A percentile compares a stretch with the other conserved stretches of the same genome.
phyloP scores from a whole-genome alignment of 37 sponge, comb jelly and placozoan genomes.

The Theonella swinhoei region DNA sequence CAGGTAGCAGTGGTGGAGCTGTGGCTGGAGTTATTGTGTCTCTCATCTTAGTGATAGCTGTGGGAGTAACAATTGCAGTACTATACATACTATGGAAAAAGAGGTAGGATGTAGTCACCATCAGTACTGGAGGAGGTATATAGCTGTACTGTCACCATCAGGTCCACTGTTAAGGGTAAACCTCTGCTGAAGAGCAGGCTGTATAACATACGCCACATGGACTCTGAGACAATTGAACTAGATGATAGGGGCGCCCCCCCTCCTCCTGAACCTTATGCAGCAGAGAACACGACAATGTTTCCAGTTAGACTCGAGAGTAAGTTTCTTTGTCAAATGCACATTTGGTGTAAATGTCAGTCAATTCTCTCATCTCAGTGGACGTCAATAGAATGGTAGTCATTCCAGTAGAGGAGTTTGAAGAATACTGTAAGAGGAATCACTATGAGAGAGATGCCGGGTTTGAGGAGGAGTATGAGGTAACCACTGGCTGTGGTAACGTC shows the following conservation, averaged over 20 bases:
- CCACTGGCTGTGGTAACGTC: background rate
- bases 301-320: background rate
- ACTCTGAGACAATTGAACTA: background rate
- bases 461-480: conserved; percentile 54
- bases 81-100: background rate
- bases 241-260: background rate
- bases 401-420: conserved; percentile 13
- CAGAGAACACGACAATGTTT: background rate
- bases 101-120: background rate
- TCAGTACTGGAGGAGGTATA: background rate
- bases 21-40: background rate
- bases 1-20: background rate
- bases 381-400: background rate
- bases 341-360: background rate
- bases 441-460: conserved; percentile 40
- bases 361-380: background rate
- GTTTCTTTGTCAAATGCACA: background rate
- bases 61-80: background rate
- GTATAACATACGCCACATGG: background rate
- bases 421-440: conserved; percentile 34
- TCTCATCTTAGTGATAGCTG: background rate
- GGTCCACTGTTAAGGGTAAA: background rate
- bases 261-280: background rate
- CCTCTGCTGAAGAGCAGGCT: background rate
- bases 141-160: background rate